Conservation (phyloP, 2,888 invertebrate species). For the Dichetophora obliterata region DNA sequence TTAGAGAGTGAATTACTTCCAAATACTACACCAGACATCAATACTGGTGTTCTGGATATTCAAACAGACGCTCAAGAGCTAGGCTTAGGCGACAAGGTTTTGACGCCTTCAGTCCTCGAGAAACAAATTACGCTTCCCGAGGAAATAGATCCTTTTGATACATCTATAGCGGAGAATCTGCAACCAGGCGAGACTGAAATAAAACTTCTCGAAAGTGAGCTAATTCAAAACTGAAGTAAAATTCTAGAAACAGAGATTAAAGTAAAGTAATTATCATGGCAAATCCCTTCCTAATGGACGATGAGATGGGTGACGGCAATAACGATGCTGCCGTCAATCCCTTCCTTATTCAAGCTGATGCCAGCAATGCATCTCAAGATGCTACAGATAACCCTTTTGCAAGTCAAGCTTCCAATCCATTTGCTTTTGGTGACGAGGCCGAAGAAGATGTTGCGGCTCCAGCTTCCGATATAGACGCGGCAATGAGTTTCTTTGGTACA, state of each 20-base stretch:
- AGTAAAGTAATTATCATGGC: slow-evolving; percentile 74
- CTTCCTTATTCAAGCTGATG: slow-evolving; percentile 73
- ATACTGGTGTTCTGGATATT: slow-evolving; percentile 67
- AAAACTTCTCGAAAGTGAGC: slow-evolving; percentile 81
- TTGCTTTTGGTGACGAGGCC: slow-evolving; percentile 73
- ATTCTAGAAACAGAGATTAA: slow-evolving; percentile 3
- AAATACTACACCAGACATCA: slow-evolving; percentile 55
- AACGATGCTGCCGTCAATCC: slow-evolving; percentile 73
- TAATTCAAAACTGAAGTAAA: slow-evolving; percentile 72
- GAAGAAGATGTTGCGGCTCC: slow-evolving; percentile 49
- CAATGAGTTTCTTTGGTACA: slow-evolving; percentile 70
- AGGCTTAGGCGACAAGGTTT: slow-evolving; percentile 77
- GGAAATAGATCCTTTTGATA: slow-evolving; percentile 87
- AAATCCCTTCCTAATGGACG: slow-evolving; percentile 85
- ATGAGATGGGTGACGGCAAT: slow-evolving; percentile 74
- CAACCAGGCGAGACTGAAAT: slow-evolving; percentile 84
- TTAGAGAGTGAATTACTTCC: slow-evolving; percentile 83
- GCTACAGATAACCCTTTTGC: slow-evolving; percentile 80
- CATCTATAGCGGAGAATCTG: slow-evolving; percentile 83
- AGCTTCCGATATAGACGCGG: slow-evolving; percentile 62
- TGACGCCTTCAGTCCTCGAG: slow-evolving; percentile 75
- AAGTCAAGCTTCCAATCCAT: slow-evolving; percentile 75
- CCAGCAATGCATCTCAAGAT: slow-evolving; percentile 53
- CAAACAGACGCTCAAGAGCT: slow-evolving; percentile 69
- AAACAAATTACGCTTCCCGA: slow-evolving; percentile 66